Base-by-base conservation (phyloP, 2,113 vertebrate species). In the Panthera tigris region DNA sequence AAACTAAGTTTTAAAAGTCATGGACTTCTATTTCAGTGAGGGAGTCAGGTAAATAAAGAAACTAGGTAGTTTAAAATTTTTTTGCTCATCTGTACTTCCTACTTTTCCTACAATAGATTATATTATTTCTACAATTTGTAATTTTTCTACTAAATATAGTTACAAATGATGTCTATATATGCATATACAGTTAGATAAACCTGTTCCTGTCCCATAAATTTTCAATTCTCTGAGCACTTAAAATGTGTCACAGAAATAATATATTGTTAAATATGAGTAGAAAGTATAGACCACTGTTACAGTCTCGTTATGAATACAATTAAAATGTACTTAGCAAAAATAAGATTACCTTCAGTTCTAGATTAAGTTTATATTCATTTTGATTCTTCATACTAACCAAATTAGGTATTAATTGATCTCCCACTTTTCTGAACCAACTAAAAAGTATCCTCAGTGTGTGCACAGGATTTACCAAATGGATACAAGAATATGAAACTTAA, bases 171-270 rank as follows among this genome's bases (percentile, higher is more conserved):
- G 29, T 31, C 11, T 88, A 84, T 5, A 82, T 48, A 45, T 21
- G 73, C 29, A 55, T n/a, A 81, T 33, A 73, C 3, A 29, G 65
- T 89, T n/a, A 89, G 45, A 89, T 48, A 57, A 93, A 89, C 5
- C 7, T 73, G 4, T 45, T 88, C 69, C 50, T 95, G 12, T 41
- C 29, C 33, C 76, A 94, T 50, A 79, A 57, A 79, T 78, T 79
- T 87, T 90, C n/a, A 84, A 73, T 52, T 82, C 25, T 61, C 69
- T 8, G 89, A 36, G n/a, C 31, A 61, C 57, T 82, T 65, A 89
- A 89, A 92, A 81, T 96, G n/a, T 93, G 23, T 80, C 68, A 85
- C 14, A 55, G 36, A 90, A 87, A 89, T 85, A 97, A 94, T 55
- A 55, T 65, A 91, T 50, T 85, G n/a, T 76, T 69, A 96, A 91